Percentiles rank a stretch among this genome's conserved stretches.
Conservation (phyloP, 2,113 vertebrate genomes). For the Lipophrys pholis region DNA sequence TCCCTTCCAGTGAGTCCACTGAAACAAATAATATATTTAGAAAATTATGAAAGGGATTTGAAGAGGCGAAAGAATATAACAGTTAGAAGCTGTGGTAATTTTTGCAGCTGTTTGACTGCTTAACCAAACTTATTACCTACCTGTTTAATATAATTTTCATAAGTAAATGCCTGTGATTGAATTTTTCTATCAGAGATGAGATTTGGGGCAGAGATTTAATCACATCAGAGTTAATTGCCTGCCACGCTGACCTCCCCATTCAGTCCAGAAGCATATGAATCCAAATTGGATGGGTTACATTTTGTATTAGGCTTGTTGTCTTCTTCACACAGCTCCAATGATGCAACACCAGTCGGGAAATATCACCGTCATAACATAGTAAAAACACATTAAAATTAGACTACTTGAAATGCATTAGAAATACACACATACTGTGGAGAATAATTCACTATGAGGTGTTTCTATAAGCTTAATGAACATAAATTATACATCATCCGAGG, state of each 20-base stretch:
- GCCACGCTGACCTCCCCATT: slow-evolving; percentile 58
- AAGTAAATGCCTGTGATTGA: slow-evolving; percentile 72
- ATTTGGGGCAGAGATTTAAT: slow-evolving; percentile 70
- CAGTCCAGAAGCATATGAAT: slow-evolving; percentile 58
- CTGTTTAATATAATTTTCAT: slow-evolving; percentile 57
- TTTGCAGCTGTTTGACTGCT: not conserved
- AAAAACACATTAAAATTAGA: slow-evolving; percentile 10
- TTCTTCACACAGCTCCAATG: slow-evolving; percentile 38
- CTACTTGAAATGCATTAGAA: not conserved
- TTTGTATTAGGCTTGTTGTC: slow-evolving; percentile 49
- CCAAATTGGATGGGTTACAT: slow-evolving; percentile 56
- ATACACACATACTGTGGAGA: not conserved
- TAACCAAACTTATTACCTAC: slow-evolving; percentile 16
- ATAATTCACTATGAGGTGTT: not conserved
- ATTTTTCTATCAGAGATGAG: slow-evolving; percentile 69
- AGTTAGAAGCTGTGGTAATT: not conserved
- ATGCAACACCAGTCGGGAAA: slow-evolving; percentile 35
- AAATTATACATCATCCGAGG: not conserved
- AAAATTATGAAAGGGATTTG: not conserved
- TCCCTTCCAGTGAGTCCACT: not conserved
- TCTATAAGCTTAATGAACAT: not conserved
- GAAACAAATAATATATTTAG: not conserved
- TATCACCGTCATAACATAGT: slow-evolving; percentile 8
- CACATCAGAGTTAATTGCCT: slow-evolving; percentile 77
- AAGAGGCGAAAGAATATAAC: not conserved